Conservation (phyloP, 1,140 invertebrate species). For the Rhizoglyphus robini region DNA sequence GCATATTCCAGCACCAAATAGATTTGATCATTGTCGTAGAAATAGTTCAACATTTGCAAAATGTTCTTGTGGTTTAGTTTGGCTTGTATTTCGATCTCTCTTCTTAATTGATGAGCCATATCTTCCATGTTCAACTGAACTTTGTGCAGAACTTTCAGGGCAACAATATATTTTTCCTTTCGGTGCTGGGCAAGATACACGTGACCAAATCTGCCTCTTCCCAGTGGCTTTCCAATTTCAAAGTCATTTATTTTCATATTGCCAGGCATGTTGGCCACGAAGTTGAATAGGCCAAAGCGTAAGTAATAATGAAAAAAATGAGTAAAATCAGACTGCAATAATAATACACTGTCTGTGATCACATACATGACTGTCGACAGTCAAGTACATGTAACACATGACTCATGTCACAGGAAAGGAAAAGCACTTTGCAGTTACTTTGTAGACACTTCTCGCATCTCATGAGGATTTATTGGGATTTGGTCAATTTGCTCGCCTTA, state of each 20-base stretch:
- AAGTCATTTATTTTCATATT: conserved; percentile 57
- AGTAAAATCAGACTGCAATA: too few species aligned
- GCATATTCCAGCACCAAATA: conserved; percentile 87
- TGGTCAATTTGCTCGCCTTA: too few species aligned
- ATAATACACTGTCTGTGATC: too few species aligned
- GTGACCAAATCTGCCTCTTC: conserved; percentile 78
- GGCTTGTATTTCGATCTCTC: conserved; percentile 91
- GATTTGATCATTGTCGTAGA: conserved; percentile 72
- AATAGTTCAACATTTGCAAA: conserved; percentile 71
- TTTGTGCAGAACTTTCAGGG: conserved; percentile 73
- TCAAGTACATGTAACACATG: too few species aligned
- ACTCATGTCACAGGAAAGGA: too few species aligned
- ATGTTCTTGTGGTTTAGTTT: conserved; percentile 72
- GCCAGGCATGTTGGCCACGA: too few species aligned
- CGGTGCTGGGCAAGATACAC: conserved; percentile 83
- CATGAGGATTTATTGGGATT: too few species aligned
- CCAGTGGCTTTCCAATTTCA: conserved; percentile 65
- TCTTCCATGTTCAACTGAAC: conserved; percentile 54
- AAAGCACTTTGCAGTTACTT: too few species aligned
- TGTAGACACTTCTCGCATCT: too few species aligned
- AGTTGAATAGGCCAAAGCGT: too few species aligned
- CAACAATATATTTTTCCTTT: conserved; percentile 65
- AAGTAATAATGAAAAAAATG: too few species aligned
- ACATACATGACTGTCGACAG: too few species aligned
- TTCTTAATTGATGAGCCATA: conserved; percentile 64